Base-by-base conservation (phyloP, 2,113 vertebrate genomes). In the Halcyon malimbica region DNA sequence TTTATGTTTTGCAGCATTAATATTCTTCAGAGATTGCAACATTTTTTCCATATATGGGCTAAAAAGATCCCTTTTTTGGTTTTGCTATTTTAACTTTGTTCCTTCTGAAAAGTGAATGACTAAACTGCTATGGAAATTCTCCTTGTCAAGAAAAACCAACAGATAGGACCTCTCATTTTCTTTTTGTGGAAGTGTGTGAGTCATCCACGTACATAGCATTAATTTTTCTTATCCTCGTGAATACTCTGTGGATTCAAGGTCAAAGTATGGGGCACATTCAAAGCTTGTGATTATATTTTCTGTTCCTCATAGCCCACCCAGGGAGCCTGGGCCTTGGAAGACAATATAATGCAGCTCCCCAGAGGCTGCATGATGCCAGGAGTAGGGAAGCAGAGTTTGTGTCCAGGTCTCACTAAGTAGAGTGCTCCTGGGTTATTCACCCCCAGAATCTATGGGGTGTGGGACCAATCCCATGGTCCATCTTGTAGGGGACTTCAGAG, bases 211-310 rank as follows among this genome's bases (percentile, higher is more conserved):
- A 76, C 44, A 63, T 11, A 65, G n/a, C 35, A 62, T 39, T 83
- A 50, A 33, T 48, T 89, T 93, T 77, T 90, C 42, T 89, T 75
- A 57, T 26, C 62, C 56, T 79, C 25, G 23, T 82, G 80, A 89
- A 50, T 10, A 13, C 15, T 89, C 44, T 92, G 39, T 46, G 57
- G 33, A 62, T 68, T 68, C 26, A 44, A 53, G 23, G 56, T 84
- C 0, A 0, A 81, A 78, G 2, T 6, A 62, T 6, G 46, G 29
- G 56, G 25, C 60, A 19, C 3, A 2, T 46, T 56, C 14, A 56
- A 74, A 81, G 48, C 39, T 41, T 60, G 16, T 14, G 24, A 10
- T 76, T 67, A n/a, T 64, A 25, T 70, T 74, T 86, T 51, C n/a
- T 76, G 10, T 69, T 93, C 44, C 28, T 73, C 1, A 4, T 53